These are phyloP conservation scores for Strix uralensis DNA, from an alignment of 2,113 vertebrate genomes.

Conservation along the genomic window DNA sequence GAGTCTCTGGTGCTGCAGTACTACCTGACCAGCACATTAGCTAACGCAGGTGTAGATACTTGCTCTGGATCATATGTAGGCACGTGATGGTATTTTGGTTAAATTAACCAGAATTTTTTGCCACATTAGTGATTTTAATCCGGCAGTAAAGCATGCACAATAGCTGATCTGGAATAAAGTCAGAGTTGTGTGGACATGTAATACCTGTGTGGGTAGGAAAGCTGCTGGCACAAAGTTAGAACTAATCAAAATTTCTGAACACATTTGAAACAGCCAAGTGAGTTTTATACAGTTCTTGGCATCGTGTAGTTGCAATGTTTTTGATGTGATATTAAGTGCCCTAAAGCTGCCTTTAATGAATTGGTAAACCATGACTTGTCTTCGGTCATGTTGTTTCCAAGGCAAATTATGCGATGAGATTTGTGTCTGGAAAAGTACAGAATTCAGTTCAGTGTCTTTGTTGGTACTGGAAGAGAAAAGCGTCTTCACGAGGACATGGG, in stretches of 20 bases:
- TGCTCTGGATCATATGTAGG: background rate
- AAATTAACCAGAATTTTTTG: background rate
- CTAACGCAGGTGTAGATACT: background rate
- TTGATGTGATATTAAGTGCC: background rate
- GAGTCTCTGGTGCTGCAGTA: background rate
- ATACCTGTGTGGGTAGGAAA: background rate
- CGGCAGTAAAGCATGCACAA: background rate
- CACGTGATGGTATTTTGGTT: background rate
- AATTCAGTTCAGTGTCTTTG: background rate
- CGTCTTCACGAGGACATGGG: fast-evolving
- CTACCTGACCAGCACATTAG: background rate
- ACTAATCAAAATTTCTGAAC: background rate
- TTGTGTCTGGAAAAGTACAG: background rate
- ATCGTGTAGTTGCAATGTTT: background rate
- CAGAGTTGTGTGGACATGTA: background rate
- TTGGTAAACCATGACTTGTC: background rate
- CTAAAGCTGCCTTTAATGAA: background rate
- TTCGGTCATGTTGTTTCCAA: background rate
- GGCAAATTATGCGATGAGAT: background rate
- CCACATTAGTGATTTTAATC: background rate
- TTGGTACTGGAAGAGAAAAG: background rate
- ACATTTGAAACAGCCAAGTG: background rate
- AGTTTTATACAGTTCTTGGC: background rate
- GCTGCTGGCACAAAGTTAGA: background rate
- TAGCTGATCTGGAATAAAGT: background rate